Conservation (phyloP, 2,113 vertebrate genomes). For the Rynchops niger region DNA sequence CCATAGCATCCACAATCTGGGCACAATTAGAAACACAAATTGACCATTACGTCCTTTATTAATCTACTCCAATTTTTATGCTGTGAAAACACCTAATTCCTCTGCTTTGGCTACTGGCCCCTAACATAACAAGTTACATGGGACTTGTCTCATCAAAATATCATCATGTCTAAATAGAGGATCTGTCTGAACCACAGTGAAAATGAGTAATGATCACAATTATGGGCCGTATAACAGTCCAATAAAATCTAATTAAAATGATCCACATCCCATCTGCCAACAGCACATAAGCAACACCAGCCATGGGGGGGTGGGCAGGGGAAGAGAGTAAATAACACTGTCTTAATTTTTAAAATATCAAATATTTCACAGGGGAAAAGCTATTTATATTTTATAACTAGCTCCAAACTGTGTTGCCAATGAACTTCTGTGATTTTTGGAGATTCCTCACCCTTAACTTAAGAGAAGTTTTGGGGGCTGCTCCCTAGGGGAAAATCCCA, state of each 20-base stretch:
- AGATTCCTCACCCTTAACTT: neutral
- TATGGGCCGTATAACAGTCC: constrained; percentile 80
- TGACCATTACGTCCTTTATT: neutral
- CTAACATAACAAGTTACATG: constrained; percentile 54
- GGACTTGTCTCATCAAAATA: constrained; percentile 76
- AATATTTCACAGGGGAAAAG: constrained; percentile 56
- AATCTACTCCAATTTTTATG: neutral
- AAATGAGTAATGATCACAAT: constrained; percentile 83
- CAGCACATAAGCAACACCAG: constrained; percentile 67
- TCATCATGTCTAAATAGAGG: constrained; percentile 76
- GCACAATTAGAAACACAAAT: neutral
- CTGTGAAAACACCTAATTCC: constrained; percentile 21
- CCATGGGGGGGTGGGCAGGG: constrained; percentile 17
- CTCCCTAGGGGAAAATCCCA: neutral
- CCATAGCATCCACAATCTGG: neutral
- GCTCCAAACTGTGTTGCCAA: neutral
- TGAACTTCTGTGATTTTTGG: neutral
- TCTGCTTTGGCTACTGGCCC: constrained; percentile 20
- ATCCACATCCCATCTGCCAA: constrained; percentile 83
- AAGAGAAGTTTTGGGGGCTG: neutral
- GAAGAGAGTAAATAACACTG: constrained; percentile 63
- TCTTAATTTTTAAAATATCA: constrained; percentile 52
- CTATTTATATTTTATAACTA: constrained; percentile 34
- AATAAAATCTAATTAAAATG: constrained; percentile 88
- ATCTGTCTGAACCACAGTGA: constrained; percentile 78